Percentiles rank a stretch among this genome's conserved stretches.
These are phyloP conservation scores for Lycaena phlaeas DNA, from an alignment of 2,888 invertebrate genomes.

Conservation along the genomic window DNA sequence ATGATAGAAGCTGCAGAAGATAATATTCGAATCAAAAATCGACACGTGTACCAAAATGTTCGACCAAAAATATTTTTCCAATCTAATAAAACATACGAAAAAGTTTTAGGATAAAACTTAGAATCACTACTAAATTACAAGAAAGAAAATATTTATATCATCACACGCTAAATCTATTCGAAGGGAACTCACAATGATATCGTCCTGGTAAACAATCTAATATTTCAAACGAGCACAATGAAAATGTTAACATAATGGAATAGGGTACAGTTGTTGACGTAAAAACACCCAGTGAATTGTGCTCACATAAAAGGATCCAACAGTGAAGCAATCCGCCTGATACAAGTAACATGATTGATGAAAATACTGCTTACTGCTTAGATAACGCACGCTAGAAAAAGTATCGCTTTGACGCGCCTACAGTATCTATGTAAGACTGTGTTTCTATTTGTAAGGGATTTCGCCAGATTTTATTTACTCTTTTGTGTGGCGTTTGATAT, in stretches of 20 bases:
- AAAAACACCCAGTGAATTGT: conserved; percentile 27
- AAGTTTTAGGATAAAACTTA: too few relatives aligned
- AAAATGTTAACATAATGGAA: conserved; percentile 11
- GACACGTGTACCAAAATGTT: too few relatives aligned
- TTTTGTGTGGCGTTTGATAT: too few relatives aligned
- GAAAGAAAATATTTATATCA: too few relatives aligned
- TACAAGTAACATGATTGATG: conserved; percentile 31
- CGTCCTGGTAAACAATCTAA: conserved; percentile 9
- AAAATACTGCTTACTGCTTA: conserved; percentile 27
- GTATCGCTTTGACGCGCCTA: too few relatives aligned
- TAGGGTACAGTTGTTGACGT: conserved; percentile 14
- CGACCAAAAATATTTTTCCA: too few relatives aligned
- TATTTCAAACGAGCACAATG: conserved; percentile 12
- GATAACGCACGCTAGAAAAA: conserved; percentile 14
- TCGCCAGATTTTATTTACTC: too few relatives aligned
- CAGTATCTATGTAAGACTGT: background rate
- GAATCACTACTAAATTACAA: too few relatives aligned
- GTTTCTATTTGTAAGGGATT: too few relatives aligned
- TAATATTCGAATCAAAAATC: too few relatives aligned
- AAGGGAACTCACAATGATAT: background rate
- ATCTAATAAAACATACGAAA: too few relatives aligned
- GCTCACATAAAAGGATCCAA: conserved; percentile 28
- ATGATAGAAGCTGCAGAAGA: too few relatives aligned
- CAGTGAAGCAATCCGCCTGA: conserved; percentile 22
- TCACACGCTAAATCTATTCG: conserved; percentile 2